Conservation (phyloP, 1,140 invertebrate genomes). For the Periplaneta americana region DNA sequence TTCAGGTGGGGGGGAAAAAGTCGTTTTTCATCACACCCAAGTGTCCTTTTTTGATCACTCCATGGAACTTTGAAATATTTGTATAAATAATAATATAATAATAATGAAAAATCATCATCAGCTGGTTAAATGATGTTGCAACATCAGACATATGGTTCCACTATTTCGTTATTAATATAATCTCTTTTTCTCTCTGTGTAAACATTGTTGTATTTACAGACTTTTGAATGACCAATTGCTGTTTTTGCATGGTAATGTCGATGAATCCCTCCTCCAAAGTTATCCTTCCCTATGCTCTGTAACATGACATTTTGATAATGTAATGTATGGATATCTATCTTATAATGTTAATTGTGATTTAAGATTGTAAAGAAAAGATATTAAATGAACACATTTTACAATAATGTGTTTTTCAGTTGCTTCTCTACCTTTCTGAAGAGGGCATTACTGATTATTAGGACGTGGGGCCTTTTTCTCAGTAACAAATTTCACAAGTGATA, state of each 20-base stretch:
- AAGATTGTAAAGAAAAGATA: conserved; percentile 7
- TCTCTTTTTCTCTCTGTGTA: not conserved
- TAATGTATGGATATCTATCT: conserved; percentile 7
- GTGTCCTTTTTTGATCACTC: conserved; percentile 12
- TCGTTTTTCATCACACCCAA: conserved; percentile 6
- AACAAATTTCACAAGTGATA: too few species aligned
- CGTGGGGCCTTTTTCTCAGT: too few species aligned
- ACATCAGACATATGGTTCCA: not conserved
- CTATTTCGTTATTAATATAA: not conserved
- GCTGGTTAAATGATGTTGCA: conserved; percentile 1
- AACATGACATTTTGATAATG: conserved; percentile 8
- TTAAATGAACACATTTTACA: conserved; percentile 8
- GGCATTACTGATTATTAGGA: too few species aligned
- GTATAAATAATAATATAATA: not conserved
- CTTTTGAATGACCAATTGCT: conserved; percentile 6
- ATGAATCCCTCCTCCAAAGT: not conserved
- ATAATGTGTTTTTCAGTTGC: too few species aligned
- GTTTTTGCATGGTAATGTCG: not conserved
- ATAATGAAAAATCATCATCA: not conserved
- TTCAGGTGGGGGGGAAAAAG: not conserved
- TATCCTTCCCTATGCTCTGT: not conserved
- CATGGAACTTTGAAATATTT: conserved; percentile 5
- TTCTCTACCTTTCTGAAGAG: too few species aligned
- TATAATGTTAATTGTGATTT: conserved; percentile 11
- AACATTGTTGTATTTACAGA: conserved; percentile 5